Base-by-base conservation (phyloP, 1,140 invertebrate species). In the Coptotermes formosanus region DNA sequence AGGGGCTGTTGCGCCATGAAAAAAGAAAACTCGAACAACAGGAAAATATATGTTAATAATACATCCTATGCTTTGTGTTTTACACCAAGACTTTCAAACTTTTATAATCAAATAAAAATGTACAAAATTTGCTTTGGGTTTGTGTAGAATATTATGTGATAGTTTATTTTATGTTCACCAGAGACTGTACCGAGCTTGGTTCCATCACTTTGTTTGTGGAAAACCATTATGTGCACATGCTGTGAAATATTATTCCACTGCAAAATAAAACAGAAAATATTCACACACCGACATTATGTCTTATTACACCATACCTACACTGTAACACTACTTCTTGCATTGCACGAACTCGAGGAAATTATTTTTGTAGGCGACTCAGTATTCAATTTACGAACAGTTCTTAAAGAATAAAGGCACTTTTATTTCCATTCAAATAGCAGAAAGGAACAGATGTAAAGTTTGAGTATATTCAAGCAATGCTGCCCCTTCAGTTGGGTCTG, bases 371-470 rank as follows among this genome's bases (percentile, higher is more conserved):
- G n/a, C 64, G 30, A n/a, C 64, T n/a, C 64, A 75, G 64, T 30
- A 75, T 75, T 75, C 64, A 75, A 75, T 75, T 75, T 75, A 75
- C 64, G 64, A 75, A 75, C 64, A 75, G 6, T 30, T 75, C 64
- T 30, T 75, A 75, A 30, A 30, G 64, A 30, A 75, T 6, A 25
- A 75, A 75, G 64, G 25, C 25, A 75, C 64, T 75, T 75, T 75
- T 75, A 75, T 75, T 30, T 75, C n/a, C 64, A 75, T 75, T 75
- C 64, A 75, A 75, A 75, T 75, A n/a, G 64, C 3, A n/a, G 64
- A 8, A 30, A 75, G 59, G 64, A 75, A 75, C 25, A 75, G 64
- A n/a, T 75, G 64, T 75, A 75, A 75, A 75, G 25, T 75, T 75
- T 75, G 64, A 30, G 7, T 69, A 75, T 30, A 75, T 75, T 75